phyloP scores from a whole-genome alignment of 2,888 invertebrate species.

The Eupsilia transversa region DNA sequence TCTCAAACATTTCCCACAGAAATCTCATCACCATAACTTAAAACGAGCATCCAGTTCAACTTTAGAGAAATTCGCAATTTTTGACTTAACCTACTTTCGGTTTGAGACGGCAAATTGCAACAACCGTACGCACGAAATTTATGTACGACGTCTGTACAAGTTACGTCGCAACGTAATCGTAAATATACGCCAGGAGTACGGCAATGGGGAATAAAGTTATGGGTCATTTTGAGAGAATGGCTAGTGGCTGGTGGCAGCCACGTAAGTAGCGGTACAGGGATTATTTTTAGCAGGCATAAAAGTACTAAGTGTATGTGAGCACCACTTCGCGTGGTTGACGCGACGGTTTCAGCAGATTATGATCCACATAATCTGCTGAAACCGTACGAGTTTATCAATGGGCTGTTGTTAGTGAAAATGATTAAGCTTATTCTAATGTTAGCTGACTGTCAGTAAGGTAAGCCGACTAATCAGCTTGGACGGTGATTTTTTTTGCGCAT shows the following conservation, averaged over 20 bases:
- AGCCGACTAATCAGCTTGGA: not conserved
- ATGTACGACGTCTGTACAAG: conserved; percentile 68
- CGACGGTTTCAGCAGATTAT: conserved; percentile 9
- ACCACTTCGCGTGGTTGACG: conserved; percentile 19
- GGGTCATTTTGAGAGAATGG: conserved; percentile 61
- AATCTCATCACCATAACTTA: conserved; percentile 55
- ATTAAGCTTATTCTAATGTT: not conserved
- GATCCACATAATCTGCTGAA: too few species aligned
- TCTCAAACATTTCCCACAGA: conserved; percentile 25
- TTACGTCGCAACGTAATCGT: conserved; percentile 64
- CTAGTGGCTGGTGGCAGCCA: conserved; percentile 42
- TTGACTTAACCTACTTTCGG: conserved; percentile 64
- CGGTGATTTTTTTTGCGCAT: conserved; percentile 13
- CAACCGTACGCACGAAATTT: conserved; percentile 67
- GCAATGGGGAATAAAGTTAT: conserved; percentile 68
- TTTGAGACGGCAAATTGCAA: conserved; percentile 61
- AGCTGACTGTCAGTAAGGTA: too few species aligned
- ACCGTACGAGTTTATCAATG: conserved; percentile 2
- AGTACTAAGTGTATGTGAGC: conserved; percentile 35
- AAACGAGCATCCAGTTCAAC: conserved; percentile 41
- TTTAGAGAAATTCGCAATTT: conserved; percentile 61
- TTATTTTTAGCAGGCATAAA: conserved; percentile 48
- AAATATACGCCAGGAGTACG: conserved; percentile 64
- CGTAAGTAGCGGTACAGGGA: conserved; percentile 49
- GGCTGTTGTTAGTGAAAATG: not conserved